phyloP scores from a whole-genome alignment of 2,888 invertebrate genomes.

The Sussaba pulchella region DNA sequence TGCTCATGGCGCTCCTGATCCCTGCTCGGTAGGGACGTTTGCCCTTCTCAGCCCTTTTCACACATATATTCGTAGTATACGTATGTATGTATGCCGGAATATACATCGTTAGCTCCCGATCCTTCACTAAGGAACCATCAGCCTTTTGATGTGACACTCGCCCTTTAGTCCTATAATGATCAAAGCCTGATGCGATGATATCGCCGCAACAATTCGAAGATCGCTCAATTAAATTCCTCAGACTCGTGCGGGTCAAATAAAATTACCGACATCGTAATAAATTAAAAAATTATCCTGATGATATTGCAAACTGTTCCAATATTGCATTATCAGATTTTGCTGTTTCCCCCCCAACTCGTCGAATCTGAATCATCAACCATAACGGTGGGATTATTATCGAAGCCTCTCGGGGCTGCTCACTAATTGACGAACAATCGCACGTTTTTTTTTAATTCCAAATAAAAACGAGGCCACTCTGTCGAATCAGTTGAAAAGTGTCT shows the following conservation, averaged over 20 bases:
- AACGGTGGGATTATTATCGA: background rate
- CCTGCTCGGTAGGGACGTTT: slow-evolving; percentile 59
- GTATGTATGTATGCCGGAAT: too few relatives aligned
- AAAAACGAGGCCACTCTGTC: background rate
- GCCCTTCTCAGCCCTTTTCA: slow-evolving; percentile 57
- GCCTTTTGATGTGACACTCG: slow-evolving; percentile 36
- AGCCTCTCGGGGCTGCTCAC: background rate
- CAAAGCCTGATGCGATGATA: slow-evolving; percentile 28
- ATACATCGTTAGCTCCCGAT: slow-evolving; percentile 2
- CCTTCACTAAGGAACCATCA: slow-evolving; percentile 7
- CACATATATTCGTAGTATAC: background rate
- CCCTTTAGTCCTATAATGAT: slow-evolving; percentile 40
- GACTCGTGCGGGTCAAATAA: slow-evolving; percentile 13
- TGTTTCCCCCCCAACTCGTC: too few relatives aligned
- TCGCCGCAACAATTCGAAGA: slow-evolving; percentile 3
- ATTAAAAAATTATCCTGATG: too few relatives aligned
- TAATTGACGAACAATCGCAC: background rate
- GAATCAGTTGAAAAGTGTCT: slow-evolving; percentile 50
- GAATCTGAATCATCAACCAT: too few relatives aligned
- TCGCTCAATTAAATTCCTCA: slow-evolving; percentile 16
- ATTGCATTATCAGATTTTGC: too few relatives aligned
- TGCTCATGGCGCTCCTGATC: background rate
- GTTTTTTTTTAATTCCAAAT: background rate
- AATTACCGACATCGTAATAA: too few relatives aligned
- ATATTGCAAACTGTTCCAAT: too few relatives aligned